Conservation (phyloP, 1,140 invertebrate genomes). For the Holotrichia oblita region DNA sequence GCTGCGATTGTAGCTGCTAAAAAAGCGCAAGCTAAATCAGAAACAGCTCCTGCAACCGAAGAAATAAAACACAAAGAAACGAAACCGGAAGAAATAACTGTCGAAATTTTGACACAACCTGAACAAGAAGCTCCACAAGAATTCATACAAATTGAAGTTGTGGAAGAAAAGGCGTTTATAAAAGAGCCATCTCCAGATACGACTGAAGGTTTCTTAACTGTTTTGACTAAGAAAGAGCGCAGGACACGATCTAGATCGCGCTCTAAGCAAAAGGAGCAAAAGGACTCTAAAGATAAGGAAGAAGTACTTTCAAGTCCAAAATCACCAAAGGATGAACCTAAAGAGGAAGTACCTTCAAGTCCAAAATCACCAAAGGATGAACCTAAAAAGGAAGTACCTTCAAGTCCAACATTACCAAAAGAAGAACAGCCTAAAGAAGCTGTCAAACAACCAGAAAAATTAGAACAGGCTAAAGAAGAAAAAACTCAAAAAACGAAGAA, state of each 20-base stretch:
- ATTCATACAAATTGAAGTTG: slow-evolving; percentile 49
- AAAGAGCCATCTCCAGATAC: slow-evolving; percentile 45
- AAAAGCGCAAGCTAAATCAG: not conserved
- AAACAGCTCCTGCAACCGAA: not conserved
- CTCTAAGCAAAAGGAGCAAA: slow-evolving; percentile 46
- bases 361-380: slow-evolving; percentile 30
- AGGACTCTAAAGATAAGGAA: slow-evolving; percentile 5
- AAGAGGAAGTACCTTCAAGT: slow-evolving; percentile 3
- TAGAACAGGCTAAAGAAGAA: slow-evolving; percentile 11
- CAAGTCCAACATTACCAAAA: slow-evolving; percentile 30
- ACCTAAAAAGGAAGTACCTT: not conserved
- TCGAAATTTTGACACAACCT: not conserved
- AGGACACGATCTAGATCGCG: slow-evolving; percentile 51
- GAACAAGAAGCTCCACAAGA: not conserved
- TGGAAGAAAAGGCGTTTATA: slow-evolving; percentile 44
- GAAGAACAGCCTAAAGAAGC: not conserved
- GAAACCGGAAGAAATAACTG: too few relatives aligned
- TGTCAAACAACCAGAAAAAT: slow-evolving; percentile 21
- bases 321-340: slow-evolving; percentile 15
- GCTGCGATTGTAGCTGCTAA: slow-evolving; percentile 15
- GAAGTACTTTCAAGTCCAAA: slow-evolving; percentile 19
- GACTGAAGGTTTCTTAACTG: slow-evolving; percentile 54
- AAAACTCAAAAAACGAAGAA: not conserved
- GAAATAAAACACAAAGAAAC: too few relatives aligned
- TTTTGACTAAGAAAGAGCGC: slow-evolving; percentile 48